Evolutionary conservation across 1,140 invertebrate species (phyloP).

Genomic region (Drosophila nannoptera): DNA sequence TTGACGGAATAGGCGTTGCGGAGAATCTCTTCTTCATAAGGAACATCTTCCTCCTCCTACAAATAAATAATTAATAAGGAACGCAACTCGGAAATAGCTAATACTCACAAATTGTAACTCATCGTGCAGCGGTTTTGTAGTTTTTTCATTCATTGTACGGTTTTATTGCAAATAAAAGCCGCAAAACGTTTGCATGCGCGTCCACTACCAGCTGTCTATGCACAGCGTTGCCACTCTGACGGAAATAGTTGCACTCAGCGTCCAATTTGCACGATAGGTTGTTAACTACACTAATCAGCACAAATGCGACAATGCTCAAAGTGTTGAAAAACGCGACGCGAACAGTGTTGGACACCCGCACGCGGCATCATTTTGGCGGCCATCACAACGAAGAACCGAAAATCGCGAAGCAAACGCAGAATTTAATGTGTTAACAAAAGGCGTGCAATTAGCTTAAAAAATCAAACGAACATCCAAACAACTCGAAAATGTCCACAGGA

Average conservation of each 20-base stretch:
- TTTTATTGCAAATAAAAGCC: slow-evolving; percentile 53
- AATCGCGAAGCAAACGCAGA: slow-evolving; percentile 28
- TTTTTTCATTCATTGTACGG: slow-evolving; percentile 51
- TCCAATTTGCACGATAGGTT: not conserved
- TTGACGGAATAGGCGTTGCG: slow-evolving; percentile 98
- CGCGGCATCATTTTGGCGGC: slow-evolving; percentile 51
- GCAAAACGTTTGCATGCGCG: slow-evolving; percentile 54
- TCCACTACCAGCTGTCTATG: slow-evolving; percentile 46
- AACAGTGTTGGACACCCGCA: slow-evolving; percentile 33
- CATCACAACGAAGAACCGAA: slow-evolving; percentile 54
- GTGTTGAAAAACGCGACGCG: not conserved
- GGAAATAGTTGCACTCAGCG: not conserved
- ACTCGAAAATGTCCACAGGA: slow-evolving; percentile 63
- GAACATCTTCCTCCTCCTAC: slow-evolving; percentile 95
- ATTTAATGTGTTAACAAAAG: slow-evolving; percentile 56
- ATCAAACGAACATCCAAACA: slow-evolving; percentile 36
- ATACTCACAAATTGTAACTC: slow-evolving; percentile 65
- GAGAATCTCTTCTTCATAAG: slow-evolving; percentile 98
- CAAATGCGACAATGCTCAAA: not conserved
- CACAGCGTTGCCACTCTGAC: slow-evolving; percentile 25
- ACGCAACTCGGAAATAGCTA: no score
- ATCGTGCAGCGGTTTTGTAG: slow-evolving; percentile 27
- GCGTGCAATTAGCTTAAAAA: slow-evolving; percentile 23
- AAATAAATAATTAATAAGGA: not conserved
- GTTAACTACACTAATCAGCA: not conserved